phyloP scores from a whole-genome alignment of 2,797 vertebrate species.

The Falco cherrug region DNA sequence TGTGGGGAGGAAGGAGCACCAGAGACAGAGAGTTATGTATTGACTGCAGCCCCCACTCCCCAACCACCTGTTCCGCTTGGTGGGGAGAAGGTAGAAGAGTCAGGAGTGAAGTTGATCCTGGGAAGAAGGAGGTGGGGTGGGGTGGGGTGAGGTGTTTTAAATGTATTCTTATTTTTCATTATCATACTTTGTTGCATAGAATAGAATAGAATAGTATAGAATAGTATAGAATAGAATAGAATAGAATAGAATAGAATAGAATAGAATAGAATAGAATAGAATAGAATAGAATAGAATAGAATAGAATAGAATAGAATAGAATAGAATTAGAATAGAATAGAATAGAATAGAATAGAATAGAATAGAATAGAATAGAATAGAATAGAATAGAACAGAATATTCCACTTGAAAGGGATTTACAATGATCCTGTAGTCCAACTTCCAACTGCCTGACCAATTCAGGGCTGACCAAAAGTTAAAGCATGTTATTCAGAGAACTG shows the following conservation, averaged over 20 bases:
- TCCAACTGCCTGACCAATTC: too few species aligned
- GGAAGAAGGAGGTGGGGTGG: too few species aligned
- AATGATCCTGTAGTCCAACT: too few species aligned
- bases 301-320: too few species aligned
- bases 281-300: too few species aligned
- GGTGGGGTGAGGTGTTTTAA: not conserved
- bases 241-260: not conserved
- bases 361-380: too few species aligned
- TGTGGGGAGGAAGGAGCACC: not conserved
- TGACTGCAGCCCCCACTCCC: not conserved
- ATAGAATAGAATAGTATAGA: not conserved
- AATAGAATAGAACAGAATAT: too few species aligned
- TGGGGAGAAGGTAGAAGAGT: not conserved
- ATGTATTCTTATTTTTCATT: not conserved
- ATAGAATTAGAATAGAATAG: not conserved
- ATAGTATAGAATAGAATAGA: not conserved
- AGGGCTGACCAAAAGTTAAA: too few species aligned
- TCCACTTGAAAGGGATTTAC: too few species aligned
- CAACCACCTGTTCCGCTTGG: accelerated
- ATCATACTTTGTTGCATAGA: not conserved
- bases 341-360: too few species aligned
- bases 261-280: not conserved
- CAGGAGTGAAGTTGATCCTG: not conserved
- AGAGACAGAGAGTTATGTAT: not conserved
- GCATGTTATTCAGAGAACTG: too few species aligned